phyloP scores from a whole-genome alignment of 2,113 vertebrate species.

The Tympanuchus pallidicinctus region DNA sequence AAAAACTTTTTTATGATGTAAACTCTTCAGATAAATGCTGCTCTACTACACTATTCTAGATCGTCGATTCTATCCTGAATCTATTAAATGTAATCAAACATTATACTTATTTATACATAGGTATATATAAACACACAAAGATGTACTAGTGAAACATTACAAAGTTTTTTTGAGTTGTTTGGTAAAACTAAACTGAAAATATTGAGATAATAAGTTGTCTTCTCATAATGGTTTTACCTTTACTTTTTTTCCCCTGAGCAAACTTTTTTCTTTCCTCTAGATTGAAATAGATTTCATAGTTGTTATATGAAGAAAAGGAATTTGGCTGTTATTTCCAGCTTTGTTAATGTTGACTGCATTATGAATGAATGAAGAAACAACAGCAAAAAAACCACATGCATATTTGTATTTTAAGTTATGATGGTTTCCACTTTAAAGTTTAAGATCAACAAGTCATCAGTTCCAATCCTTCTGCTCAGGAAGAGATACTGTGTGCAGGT shows the following conservation, averaged over 20 bases:
- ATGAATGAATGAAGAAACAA: neutral
- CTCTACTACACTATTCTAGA: conserved; percentile 46
- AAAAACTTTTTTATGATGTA: conserved; percentile 23
- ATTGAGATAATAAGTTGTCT: conserved; percentile 28
- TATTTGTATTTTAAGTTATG: neutral
- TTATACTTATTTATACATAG: neutral
- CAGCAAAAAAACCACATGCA: accelerated
- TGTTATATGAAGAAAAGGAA: neutral
- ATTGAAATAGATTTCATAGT: conserved; percentile 4
- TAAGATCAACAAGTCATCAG: neutral
- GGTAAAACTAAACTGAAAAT: conserved; percentile 52
- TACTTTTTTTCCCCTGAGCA: neutral
- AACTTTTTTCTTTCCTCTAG: neutral
- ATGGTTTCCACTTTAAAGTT: neutral
- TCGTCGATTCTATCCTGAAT: conserved; percentile 56
- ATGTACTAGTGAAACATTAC: conserved; percentile 24
- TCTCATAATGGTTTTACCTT: neutral
- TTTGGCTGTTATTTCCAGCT: neutral
- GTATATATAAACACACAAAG: neutral
- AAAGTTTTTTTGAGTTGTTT: conserved; percentile 45
- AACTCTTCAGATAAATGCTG: conserved; percentile 58
- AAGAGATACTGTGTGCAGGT: neutral
- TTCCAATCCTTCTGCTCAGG: neutral
- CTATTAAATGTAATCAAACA: neutral
- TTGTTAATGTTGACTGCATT: neutral